A percentile compares a stretch with the other conserved stretches of the same genome.
These are phyloP conservation scores for Salvelinus alpinus DNA, from an alignment of 2,113 vertebrate species.

Conservation along the genomic window DNA sequence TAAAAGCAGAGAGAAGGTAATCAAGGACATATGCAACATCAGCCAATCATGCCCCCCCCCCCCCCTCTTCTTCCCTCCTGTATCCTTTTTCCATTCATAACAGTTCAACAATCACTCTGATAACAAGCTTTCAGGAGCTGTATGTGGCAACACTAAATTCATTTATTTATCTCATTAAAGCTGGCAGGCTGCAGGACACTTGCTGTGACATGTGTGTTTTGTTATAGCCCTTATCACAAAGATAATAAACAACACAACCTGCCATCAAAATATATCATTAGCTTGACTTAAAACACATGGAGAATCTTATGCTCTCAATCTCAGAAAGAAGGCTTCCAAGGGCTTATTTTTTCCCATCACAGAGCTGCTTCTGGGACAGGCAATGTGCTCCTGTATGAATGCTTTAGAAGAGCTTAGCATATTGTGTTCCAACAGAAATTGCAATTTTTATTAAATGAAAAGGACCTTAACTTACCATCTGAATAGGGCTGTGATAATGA, in stretches of 20 bases:
- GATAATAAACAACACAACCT: constrained; percentile 77
- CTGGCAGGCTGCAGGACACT: constrained; percentile 77
- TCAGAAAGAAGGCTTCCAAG: constrained; percentile 35
- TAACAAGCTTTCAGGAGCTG: constrained; percentile 92
- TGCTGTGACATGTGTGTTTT: constrained; percentile 83
- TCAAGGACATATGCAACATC: constrained; percentile 99
- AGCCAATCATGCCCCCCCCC: constrained; percentile 94
- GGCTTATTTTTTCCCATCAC: neutral
- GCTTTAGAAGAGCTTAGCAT: neutral
- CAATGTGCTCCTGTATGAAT: neutral
- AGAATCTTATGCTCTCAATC: constrained; percentile 45
- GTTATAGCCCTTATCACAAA: constrained; percentile 68
- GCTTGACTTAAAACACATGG: constrained; percentile 51
- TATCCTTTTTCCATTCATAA: constrained; percentile 87
- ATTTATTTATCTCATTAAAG: constrained; percentile 97
- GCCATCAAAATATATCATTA: constrained; percentile 67
- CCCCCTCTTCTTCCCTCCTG: constrained; percentile 72
- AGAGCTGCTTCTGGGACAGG: neutral
- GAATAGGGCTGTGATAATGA: neutral
- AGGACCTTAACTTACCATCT: neutral
- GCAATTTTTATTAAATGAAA: neutral
- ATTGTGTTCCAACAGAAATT: neutral
- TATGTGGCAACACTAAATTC: constrained; percentile 92
- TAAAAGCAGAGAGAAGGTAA: constrained; percentile 99
- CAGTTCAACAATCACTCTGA: constrained; percentile 94